phyloP scores from a whole-genome alignment of 2,888 invertebrate species.

The Zhengitettix transpicula region DNA sequence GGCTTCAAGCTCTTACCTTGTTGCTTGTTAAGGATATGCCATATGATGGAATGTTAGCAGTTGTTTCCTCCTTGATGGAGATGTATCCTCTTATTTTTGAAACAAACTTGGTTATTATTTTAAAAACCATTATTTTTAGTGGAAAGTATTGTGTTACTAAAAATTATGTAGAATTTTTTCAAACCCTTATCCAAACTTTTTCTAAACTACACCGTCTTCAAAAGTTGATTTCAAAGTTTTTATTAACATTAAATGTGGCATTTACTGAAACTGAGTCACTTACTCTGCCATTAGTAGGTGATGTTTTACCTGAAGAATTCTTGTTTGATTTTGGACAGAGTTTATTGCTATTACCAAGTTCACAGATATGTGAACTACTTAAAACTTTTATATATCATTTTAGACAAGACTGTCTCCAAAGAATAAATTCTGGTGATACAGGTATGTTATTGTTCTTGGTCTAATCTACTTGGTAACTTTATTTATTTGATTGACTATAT shows the following conservation, averaged over 20 bases:
- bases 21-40: not conserved
- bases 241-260: not conserved
- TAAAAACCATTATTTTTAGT: not conserved
- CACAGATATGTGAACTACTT: constrained; percentile 2
- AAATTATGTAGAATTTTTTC: not conserved
- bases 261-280: not conserved
- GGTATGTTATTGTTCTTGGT: not conserved
- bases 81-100: not conserved
- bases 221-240: constrained; percentile 4
- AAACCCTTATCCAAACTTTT: not conserved
- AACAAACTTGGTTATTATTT: not conserved
- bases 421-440: not conserved
- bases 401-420: constrained; percentile 2
- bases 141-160: not conserved
- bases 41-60: too few relatives aligned
- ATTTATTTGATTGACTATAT: not conserved
- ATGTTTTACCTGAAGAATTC: constrained; percentile 3
- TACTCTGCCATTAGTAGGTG: not conserved
- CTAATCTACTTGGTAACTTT: not conserved
- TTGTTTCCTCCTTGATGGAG: too few relatives aligned
- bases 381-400: constrained; percentile 1
- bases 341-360: constrained; percentile 1
- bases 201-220: constrained; percentile 4
- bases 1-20: not conserved
- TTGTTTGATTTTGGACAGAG: not conserved